phyloP scores from a whole-genome alignment of 2,113 vertebrate species.

The Campylomormyrus numenius region DNA sequence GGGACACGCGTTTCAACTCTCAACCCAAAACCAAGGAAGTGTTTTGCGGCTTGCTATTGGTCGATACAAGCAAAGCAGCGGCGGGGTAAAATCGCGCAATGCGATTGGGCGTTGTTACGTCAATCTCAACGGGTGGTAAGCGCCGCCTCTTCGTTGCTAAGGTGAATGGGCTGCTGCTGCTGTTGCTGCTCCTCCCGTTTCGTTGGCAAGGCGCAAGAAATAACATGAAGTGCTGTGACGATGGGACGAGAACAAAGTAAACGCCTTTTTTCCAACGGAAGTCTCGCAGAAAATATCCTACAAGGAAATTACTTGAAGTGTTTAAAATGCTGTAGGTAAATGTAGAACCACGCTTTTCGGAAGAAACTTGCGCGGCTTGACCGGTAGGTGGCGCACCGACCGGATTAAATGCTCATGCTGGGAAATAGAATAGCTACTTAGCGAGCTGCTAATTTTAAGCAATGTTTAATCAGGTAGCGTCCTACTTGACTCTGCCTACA shows the following conservation, averaged over 20 bases:
- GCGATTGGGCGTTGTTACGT: slow-evolving; percentile 41
- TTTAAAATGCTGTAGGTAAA: slow-evolving; percentile 35
- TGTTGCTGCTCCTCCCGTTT: slow-evolving; percentile 42
- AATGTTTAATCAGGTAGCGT: background rate
- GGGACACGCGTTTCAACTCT: slow-evolving; percentile 31
- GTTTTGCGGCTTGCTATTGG: slow-evolving; percentile 42
- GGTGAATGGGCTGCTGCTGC: slow-evolving; percentile 48
- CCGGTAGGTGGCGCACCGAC: slow-evolving; percentile 53
- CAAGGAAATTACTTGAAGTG: slow-evolving; percentile 19
- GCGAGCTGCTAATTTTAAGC: slow-evolving; percentile 1
- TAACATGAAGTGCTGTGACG: slow-evolving; percentile 16
- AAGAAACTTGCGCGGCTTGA: slow-evolving; percentile 49
- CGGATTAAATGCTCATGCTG: slow-evolving; percentile 13
- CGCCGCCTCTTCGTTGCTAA: slow-evolving; percentile 55
- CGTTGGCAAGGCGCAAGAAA: slow-evolving; percentile 24
- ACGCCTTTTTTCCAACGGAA: background rate
- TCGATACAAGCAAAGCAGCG: slow-evolving; percentile 22
- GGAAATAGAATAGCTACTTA: background rate
- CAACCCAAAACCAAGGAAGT: slow-evolving; percentile 20
- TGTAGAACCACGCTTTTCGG: slow-evolving; percentile 49
- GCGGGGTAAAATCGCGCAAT: slow-evolving; percentile 21
- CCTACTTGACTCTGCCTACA: background rate
- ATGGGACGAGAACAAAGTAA: slow-evolving; percentile 23
- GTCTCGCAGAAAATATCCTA: slow-evolving; percentile 7
- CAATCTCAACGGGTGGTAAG: slow-evolving; percentile 36